These are phyloP conservation scores for Urocitellus parryii DNA, from an alignment of 2,113 vertebrate genomes.

Conservation along the genomic window DNA sequence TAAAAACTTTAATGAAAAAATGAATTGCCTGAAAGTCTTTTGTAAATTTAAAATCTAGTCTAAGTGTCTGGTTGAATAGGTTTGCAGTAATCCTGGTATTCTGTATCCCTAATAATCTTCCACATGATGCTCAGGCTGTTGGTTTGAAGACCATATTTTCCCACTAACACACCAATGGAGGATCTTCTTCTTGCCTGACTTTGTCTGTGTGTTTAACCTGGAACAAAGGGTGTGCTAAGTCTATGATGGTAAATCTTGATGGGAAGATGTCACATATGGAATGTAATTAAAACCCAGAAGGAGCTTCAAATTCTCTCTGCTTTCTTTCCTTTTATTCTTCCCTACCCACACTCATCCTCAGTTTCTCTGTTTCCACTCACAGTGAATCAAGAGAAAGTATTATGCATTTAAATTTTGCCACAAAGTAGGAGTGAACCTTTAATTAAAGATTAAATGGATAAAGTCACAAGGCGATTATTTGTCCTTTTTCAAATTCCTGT, in stretches of 20 bases:
- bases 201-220: not conserved
- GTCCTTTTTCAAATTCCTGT: not conserved
- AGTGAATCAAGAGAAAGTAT: not conserved
- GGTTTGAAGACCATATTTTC: not conserved
- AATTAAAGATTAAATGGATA: not conserved
- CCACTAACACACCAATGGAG: not conserved
- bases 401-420: not conserved
- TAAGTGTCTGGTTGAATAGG: not conserved
- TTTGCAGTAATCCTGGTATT: not conserved
- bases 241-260: not conserved
- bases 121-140: not conserved
- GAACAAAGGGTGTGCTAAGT: not conserved
- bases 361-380: not conserved
- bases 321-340: not conserved
- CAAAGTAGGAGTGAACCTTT: not conserved
- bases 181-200: not conserved
- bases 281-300: not conserved
- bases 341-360: not conserved
- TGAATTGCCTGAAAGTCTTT: not conserved
- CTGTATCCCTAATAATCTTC: not conserved
- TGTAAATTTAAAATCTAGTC: not conserved
- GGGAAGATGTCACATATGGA: not conserved
- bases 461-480: not conserved
- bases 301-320: not conserved
- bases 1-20: slow-evolving; percentile 1